These are phyloP conservation scores for Sebastes hubbsi DNA, from an alignment of 2,797 vertebrate species.

Conservation along the genomic window DNA sequence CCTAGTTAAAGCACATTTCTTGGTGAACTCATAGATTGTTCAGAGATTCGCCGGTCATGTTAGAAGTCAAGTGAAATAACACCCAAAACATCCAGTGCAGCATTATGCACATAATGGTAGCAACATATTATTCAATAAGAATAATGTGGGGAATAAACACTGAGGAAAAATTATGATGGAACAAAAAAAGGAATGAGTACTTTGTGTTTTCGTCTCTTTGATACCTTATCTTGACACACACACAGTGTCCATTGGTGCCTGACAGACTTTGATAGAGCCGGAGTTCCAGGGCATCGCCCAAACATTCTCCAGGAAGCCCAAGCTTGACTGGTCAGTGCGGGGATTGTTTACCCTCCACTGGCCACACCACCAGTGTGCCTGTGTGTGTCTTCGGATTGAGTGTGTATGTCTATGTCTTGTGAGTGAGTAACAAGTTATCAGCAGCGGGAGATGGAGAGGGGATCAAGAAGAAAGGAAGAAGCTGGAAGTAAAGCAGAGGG, in stretches of 20 bases:
- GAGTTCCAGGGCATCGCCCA: conserved; percentile 57
- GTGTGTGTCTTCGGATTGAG: neutral
- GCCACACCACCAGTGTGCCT: neutral
- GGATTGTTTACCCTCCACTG: conserved; percentile 65
- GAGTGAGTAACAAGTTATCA: conserved; percentile 35
- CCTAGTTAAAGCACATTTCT: neutral
- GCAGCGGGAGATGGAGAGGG: conserved; percentile 19
- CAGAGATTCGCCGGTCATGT: neutral
- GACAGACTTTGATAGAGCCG: conserved; percentile 56
- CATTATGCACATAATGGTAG: too few relatives aligned
- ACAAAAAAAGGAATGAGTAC: neutral
- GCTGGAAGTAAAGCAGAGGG: conserved; percentile 40
- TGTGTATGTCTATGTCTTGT: neutral
- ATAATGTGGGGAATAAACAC: neutral
- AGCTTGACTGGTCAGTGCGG: conserved; percentile 53
- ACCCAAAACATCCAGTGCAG: neutral
- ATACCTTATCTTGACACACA: conserved; percentile 9
- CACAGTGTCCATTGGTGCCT: conserved; percentile 25
- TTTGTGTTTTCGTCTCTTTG: conserved; percentile 12
- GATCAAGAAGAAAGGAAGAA: conserved; percentile 29
- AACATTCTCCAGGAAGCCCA: conserved; percentile 57
- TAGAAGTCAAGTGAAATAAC: neutral
- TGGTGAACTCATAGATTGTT: neutral
- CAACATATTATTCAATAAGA: neutral
- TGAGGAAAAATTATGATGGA: neutral